A percentile compares a stretch with the other conserved stretches of the same genome.
These are phyloP conservation scores for Chaetura pelagica DNA, from an alignment of 2,113 vertebrate species.

Conservation along the genomic window DNA sequence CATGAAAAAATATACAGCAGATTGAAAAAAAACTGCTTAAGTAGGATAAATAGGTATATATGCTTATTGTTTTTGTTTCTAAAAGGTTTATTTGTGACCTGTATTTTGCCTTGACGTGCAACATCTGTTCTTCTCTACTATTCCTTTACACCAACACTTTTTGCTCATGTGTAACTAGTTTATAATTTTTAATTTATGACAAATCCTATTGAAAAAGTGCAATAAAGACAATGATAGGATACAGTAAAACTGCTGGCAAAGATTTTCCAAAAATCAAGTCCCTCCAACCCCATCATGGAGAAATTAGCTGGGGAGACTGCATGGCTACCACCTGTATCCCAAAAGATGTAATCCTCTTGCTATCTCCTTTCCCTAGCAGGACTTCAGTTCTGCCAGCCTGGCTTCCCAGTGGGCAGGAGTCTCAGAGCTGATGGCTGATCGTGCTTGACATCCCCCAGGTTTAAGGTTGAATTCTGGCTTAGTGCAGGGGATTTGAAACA, in stretches of 20 bases:
- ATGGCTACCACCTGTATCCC: not conserved
- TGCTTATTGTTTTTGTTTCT: not conserved
- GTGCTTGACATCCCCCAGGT: not conserved
- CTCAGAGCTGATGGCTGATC: not conserved
- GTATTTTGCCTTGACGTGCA: not conserved
- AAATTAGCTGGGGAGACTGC: not conserved
- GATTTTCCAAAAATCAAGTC: not conserved
- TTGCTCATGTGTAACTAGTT: not conserved
- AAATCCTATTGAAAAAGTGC: not conserved
- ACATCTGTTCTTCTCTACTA: not conserved
- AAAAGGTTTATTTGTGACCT: not conserved
- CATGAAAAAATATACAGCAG: not conserved
- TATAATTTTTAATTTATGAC: not conserved
- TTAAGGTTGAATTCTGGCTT: not conserved
- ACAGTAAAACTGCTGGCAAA: not conserved
- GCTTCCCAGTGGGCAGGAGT: not conserved
- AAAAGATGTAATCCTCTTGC: not conserved
- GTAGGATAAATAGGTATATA: not conserved
- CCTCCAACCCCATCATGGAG: rapidly evolving
- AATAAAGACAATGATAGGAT: not conserved
- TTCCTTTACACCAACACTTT: not conserved
- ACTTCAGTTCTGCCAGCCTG: not conserved
- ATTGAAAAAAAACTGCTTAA: not conserved
- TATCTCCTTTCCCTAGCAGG: not conserved
- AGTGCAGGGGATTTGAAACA: not conserved